Conservation (phyloP, 2,888 invertebrate species). For the Drosophila birchii region DNA sequence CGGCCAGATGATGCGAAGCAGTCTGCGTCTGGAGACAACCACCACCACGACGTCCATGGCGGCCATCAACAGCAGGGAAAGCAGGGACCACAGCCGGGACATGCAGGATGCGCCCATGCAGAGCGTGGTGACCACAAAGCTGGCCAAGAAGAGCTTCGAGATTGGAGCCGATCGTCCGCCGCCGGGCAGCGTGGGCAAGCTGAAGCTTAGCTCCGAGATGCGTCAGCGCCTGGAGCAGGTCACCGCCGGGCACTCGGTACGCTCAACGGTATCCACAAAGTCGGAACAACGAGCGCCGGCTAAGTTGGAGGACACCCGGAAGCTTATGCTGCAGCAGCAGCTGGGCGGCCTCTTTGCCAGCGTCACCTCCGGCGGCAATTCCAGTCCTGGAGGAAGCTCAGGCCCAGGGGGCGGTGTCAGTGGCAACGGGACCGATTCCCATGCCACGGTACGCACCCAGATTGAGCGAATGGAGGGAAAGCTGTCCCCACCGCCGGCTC, state of each 20-base stretch:
- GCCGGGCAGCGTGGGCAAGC: conserved; percentile 95
- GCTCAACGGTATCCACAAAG: conserved; percentile 90
- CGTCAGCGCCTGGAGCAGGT: conserved; percentile 94
- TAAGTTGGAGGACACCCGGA: conserved; percentile 94
- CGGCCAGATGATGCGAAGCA: conserved; percentile 71
- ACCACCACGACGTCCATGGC: conserved; percentile 50
- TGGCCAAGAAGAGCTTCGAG: conserved; percentile 88
- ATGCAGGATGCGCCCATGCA: conserved; percentile 37
- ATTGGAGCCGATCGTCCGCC: conserved; percentile 92
- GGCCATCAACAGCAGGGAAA: conserved; percentile 28
- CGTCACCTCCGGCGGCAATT: conserved; percentile 25
- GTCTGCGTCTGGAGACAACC: conserved; percentile 78
- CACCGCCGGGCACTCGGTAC: conserved; percentile 94
- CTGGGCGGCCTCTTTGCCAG: conserved; percentile 87
- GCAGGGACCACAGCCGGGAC: conserved; percentile 69
- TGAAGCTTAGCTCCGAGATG: conserved; percentile 96
- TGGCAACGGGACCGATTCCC: conserved; percentile 32
- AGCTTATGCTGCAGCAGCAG: conserved; percentile 93
- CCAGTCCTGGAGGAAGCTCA: background rate
- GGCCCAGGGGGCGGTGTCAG: background rate
- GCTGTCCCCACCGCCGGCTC: conserved; percentile 86
- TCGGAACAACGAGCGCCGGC: conserved; percentile 90
- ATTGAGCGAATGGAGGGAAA: conserved; percentile 87
- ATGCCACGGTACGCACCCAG: conserved; percentile 85
- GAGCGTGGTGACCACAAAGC: conserved; percentile 65